A percentile compares a stretch with the other conserved stretches of the same genome.
Evolutionary conservation across 2,888 invertebrate species (phyloP).

Genomic region (Machimus rusticus): DNA sequence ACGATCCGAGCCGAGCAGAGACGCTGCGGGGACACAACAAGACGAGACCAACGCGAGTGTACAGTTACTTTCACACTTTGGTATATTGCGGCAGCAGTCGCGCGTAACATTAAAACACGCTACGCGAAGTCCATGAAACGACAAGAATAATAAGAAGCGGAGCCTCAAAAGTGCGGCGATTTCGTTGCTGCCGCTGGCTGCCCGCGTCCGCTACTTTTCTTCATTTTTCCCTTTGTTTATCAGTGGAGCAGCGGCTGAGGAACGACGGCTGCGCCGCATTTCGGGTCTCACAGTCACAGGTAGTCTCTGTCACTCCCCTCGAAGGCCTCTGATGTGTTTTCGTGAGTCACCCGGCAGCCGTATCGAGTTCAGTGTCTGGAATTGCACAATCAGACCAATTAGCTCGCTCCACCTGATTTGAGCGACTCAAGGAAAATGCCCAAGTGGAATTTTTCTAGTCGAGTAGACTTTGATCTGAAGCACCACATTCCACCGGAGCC

Average conservation of each 20-base stretch:
- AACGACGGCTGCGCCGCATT: neutral
- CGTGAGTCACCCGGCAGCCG: neutral
- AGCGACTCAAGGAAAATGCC: conserved; percentile 11
- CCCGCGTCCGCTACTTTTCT: neutral
- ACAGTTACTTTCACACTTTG: conserved; percentile 37
- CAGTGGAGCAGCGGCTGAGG: neutral
- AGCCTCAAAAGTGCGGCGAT: neutral
- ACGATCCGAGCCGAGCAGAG: neutral
- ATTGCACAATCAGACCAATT: conserved; percentile 38
- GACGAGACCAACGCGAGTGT: conserved; percentile 18
- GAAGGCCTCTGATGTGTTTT: neutral
- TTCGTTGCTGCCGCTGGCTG: neutral
- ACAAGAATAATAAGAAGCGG: neutral
- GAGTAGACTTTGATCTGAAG: neutral
- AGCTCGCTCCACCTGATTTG: conserved; percentile 27
- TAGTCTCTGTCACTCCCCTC: conserved; percentile 1
- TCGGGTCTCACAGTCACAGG: neutral
- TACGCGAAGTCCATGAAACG: neutral
- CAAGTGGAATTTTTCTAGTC: neutral
- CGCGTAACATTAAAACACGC: conserved; percentile 12
- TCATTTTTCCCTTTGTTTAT: neutral
- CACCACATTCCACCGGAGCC: neutral
- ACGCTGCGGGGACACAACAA: neutral
- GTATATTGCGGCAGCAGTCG: neutral
- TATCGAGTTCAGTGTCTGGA: conserved; percentile 32